Evolutionary conservation across 2,888 invertebrate species (phyloP).

Genomic region (Cataglyphis rosenhaueri): DNA sequence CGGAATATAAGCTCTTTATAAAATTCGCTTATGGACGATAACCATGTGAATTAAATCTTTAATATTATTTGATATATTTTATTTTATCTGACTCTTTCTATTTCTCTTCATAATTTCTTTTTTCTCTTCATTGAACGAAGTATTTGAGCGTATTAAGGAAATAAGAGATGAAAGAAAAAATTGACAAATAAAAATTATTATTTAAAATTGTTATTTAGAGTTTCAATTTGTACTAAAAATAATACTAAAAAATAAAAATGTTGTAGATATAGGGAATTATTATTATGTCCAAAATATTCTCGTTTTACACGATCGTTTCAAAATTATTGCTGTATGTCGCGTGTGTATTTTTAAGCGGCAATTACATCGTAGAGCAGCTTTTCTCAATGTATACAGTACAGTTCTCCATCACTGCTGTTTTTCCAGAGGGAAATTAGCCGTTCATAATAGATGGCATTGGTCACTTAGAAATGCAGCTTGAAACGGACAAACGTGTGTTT

Average conservation of each 20-base stretch:
- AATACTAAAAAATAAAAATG: neutral
- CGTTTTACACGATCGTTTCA: conserved; percentile 9
- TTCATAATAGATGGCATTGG: conserved; percentile 46
- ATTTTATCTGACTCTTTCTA: neutral
- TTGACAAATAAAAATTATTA: neutral
- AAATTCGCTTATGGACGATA: conserved; percentile 25
- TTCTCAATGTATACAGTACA: conserved; percentile 9
- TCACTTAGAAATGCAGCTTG: conserved; percentile 53
- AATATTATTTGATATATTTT: conserved; percentile 5
- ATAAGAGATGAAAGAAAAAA: neutral
- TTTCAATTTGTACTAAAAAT: neutral
- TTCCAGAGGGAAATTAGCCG: conserved; percentile 40
- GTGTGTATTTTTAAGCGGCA: conserved; percentile 34
- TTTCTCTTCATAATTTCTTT: neutral
- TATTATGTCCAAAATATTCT: neutral
- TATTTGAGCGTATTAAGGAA: neutral
- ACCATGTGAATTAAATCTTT: conserved; percentile 16
- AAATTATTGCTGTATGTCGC: conserved; percentile 7
- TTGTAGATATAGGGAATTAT: neutral
- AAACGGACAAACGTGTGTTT: conserved; percentile 35
- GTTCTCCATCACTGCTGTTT: conserved; percentile 30
- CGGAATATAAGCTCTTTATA: conserved; percentile 22
- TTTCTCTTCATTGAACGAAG: neutral
- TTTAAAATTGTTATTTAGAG: too few species aligned
- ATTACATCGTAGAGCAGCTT: conserved; percentile 20